Conservation (phyloP, 1,140 invertebrate species). For the Heliothis virescens region DNA sequence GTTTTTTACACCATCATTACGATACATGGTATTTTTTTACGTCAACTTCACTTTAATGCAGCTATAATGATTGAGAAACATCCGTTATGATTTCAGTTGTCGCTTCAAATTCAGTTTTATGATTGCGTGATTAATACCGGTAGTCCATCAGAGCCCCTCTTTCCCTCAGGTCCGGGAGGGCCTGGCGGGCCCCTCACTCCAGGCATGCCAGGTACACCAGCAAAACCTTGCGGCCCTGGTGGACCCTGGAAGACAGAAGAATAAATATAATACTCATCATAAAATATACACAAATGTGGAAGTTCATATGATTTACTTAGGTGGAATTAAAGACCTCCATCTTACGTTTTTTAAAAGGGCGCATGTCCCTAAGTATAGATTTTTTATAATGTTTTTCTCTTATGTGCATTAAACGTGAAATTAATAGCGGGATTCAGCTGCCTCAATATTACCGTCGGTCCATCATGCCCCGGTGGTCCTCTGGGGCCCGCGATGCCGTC, state of each 20-base stretch:
- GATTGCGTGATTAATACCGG: constrained; percentile 56
- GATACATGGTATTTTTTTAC: no score
- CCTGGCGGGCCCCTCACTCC: constrained; percentile 66
- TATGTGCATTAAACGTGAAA: no score
- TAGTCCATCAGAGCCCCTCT: constrained; percentile 68
- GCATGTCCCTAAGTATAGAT: no score
- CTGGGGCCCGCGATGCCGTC: constrained; percentile 65
- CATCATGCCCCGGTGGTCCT: constrained; percentile 64
- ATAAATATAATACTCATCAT: not conserved
- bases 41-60: no score
- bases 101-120: not conserved
- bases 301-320: no score
- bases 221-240: constrained; percentile 57
- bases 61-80: no score
- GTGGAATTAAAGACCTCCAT: no score
- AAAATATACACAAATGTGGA: no score
- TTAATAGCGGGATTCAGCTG: not conserved
- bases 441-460: constrained; percentile 59
- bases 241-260: constrained; percentile 60
- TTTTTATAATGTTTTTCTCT: no score
- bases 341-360: no score
- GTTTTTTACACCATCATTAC: no score
- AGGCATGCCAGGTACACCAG: constrained; percentile 53
- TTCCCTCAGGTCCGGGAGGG: constrained; percentile 59
- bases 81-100: not conserved